Percentiles rank a stretch among this genome's conserved stretches.
These are phyloP conservation scores for Melanargia galathea DNA, from an alignment of 2,888 invertebrate genomes.

Conservation along the genomic window DNA sequence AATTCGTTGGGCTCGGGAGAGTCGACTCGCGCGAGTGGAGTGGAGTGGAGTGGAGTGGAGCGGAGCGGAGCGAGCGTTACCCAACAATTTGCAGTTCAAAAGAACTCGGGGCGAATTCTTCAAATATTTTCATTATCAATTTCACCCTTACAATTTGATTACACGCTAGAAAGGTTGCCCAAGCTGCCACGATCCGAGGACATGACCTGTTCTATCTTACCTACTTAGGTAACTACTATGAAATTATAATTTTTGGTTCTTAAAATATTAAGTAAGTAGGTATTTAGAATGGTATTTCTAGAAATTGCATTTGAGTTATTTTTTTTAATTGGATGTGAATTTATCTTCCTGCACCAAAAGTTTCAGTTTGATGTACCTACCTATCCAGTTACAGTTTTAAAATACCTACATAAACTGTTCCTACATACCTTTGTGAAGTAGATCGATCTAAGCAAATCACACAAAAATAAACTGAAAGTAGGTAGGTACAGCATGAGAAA, in stretches of 20 bases:
- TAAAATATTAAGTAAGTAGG: no score
- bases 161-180: conserved; percentile 31
- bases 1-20: conserved; percentile 7
- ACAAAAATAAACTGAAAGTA: no score
- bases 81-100: conserved; percentile 40
- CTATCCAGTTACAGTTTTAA: neutral
- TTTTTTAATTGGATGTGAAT: no score
- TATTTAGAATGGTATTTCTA: no score
- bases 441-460: no score
- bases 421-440: no score
- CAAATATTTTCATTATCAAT: conserved; percentile 46
- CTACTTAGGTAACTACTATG: neutral
- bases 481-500: neutral
- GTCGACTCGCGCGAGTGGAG: neutral
- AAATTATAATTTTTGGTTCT: no score
- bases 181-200: neutral
- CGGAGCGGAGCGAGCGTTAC: conserved; percentile 28
- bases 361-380: no score
- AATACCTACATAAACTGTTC: no score
- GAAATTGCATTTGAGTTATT: no score
- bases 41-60: neutral
- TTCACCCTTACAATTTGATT: conserved; percentile 47
- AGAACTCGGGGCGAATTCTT: conserved; percentile 38
- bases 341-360: no score
- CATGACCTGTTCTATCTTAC: neutral